Evolutionary conservation across 2,797 vertebrate species (phyloP).

Genomic region (Spinus pinus): DNA sequence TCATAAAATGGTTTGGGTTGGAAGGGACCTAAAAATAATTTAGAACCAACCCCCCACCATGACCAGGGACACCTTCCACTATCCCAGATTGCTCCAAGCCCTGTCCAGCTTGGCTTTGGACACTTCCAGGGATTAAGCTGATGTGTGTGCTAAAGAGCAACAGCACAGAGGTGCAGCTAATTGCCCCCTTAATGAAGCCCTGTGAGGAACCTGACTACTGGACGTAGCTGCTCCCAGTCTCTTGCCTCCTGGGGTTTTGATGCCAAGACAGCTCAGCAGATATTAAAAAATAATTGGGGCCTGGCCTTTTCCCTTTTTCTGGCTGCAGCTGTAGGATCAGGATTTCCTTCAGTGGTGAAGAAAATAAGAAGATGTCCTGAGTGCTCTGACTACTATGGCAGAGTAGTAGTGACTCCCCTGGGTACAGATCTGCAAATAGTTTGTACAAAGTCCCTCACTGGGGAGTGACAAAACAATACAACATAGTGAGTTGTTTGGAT

Average conservation of each 20-base stretch:
- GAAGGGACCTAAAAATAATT: neutral
- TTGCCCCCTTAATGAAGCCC: neutral
- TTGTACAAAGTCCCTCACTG: neutral
- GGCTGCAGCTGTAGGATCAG: neutral
- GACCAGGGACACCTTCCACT: neutral
- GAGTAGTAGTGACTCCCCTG: accelerated
- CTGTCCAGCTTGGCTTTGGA: accelerated
- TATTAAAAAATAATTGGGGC: neutral
- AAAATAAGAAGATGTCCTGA: neutral
- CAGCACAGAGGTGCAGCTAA: neutral
- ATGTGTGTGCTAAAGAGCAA: neutral
- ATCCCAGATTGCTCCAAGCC: neutral
- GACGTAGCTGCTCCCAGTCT: neutral
- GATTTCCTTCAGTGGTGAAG: neutral
- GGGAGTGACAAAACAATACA: neutral
- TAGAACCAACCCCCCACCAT: too few relatives aligned
- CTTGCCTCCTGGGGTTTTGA: neutral
- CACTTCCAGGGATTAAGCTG: neutral
- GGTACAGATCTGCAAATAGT: neutral
- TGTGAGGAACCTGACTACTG: neutral
- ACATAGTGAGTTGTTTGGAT: neutral
- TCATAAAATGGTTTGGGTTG: neutral
- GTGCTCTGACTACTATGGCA: neutral
- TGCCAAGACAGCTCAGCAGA: neutral
- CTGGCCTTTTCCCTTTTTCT: neutral